Percentiles rank a stretch among this genome's conserved stretches.
Evolutionary conservation across 2,797 vertebrate genomes (phyloP).

Genomic region (Spea hammondii): DNA sequence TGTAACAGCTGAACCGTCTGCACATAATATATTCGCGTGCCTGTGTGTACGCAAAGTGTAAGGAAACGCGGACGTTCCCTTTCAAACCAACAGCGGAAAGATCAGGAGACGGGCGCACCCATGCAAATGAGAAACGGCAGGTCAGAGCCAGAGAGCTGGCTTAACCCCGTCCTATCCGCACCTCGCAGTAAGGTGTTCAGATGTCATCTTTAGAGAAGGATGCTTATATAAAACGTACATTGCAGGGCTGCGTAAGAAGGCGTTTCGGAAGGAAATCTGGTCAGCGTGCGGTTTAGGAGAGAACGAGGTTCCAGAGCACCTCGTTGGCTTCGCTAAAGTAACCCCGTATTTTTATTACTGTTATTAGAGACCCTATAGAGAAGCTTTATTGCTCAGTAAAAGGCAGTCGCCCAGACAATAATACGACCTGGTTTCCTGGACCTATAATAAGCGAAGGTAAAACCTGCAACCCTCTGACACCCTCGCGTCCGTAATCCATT

Average conservation of each 20-base stretch:
- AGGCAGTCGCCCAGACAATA: too few relatives aligned
- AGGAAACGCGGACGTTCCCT: slow-evolving; percentile 44
- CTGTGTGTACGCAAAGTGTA: slow-evolving; percentile 48
- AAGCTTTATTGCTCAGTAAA: too few relatives aligned
- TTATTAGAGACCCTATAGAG: too few relatives aligned
- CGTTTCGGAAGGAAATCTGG: too few relatives aligned
- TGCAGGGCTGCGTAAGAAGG: too few relatives aligned
- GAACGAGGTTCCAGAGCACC: background rate
- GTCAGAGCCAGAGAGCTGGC: background rate
- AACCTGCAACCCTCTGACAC: too few relatives aligned
- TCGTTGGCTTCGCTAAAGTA: background rate
- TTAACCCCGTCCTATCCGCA: slow-evolving; percentile 17
- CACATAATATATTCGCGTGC: slow-evolving; percentile 50
- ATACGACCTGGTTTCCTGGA: too few relatives aligned
- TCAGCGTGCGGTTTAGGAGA: too few relatives aligned
- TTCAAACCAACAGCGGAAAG: slow-evolving; percentile 41
- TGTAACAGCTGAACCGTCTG: slow-evolving; percentile 51
- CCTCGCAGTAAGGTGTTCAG: background rate
- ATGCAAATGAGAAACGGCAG: slow-evolving; percentile 34
- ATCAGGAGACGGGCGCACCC: slow-evolving; percentile 45
- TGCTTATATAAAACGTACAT: too few relatives aligned
- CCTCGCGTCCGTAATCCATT: too few relatives aligned
- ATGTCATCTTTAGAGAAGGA: too few relatives aligned
- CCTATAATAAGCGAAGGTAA: too few relatives aligned
- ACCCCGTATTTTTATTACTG: background rate